phyloP scores from a whole-genome alignment of 2,888 invertebrate species.

The Cheilosia grossa region DNA sequence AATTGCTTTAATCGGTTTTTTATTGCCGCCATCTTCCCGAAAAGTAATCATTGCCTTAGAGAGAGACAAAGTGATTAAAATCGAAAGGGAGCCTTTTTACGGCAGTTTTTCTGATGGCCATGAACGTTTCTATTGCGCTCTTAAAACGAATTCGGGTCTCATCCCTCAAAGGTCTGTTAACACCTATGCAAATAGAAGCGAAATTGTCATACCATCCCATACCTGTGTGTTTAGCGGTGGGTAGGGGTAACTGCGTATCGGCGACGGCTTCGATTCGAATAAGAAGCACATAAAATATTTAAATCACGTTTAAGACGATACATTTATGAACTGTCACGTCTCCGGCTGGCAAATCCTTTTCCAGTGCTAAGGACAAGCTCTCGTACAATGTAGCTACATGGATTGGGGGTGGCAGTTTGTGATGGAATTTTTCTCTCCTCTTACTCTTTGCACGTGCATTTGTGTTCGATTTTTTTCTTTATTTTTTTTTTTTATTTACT shows the following conservation, averaged over 20 bases:
- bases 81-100: slow-evolving; percentile 57
- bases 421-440: slow-evolving; percentile 59
- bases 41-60: slow-evolving; percentile 29
- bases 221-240: not conserved
- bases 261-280: slow-evolving; percentile 64
- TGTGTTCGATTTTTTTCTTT: slow-evolving; percentile 46
- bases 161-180: slow-evolving; percentile 65
- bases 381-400: slow-evolving; percentile 56
- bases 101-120: slow-evolving; percentile 56
- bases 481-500: slow-evolving; percentile 63
- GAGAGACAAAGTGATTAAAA: slow-evolving; percentile 52
- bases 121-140: slow-evolving; percentile 37
- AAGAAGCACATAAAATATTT: slow-evolving; percentile 74
- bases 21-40: slow-evolving; percentile 14
- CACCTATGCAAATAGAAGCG: slow-evolving; percentile 69
- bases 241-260: slow-evolving; percentile 60
- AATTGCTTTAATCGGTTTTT: slow-evolving; percentile 69
- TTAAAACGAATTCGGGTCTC: slow-evolving; percentile 42
- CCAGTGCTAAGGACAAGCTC: slow-evolving; percentile 69
- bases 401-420: slow-evolving; percentile 55
- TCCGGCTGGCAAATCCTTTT: slow-evolving; percentile 71
- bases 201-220: slow-evolving; percentile 61
- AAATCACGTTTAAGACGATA: slow-evolving; percentile 75
- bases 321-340: slow-evolving; percentile 75
- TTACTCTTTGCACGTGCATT: slow-evolving; percentile 65